These are phyloP conservation scores for Gadus macrocephalus DNA, from an alignment of 2,113 vertebrate species.

Conservation along the genomic window DNA sequence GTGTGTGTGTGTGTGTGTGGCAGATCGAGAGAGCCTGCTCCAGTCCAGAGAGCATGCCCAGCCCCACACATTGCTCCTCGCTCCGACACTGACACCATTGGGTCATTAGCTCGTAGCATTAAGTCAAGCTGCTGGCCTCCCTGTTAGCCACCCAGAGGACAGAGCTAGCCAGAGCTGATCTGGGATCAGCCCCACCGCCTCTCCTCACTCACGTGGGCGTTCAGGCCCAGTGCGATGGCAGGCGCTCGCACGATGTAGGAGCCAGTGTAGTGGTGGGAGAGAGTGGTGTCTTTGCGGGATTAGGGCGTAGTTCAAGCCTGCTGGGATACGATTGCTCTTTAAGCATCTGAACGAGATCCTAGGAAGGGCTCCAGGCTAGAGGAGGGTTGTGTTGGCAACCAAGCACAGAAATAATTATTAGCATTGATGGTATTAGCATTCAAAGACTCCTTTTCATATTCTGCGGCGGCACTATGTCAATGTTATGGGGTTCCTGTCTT, in stretches of 20 bases:
- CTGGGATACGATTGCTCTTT: conserved; percentile 36
- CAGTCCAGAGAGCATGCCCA: too few species aligned
- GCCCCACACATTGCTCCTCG: too few species aligned
- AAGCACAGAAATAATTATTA: not conserved
- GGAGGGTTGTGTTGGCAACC: conserved; percentile 20
- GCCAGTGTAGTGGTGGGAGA: not conserved
- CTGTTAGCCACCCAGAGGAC: too few species aligned
- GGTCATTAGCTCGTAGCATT: too few species aligned
- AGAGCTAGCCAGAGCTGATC: not conserved
- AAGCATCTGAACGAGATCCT: conserved; percentile 24
- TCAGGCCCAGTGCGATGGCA: not conserved
- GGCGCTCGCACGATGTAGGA: not conserved
- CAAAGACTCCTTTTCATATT: too few species aligned
- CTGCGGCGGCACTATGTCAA: too few species aligned
- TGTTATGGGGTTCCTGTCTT: too few species aligned
- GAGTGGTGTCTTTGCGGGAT: conserved; percentile 29
- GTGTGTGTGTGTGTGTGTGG: too few species aligned
- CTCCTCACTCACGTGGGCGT: not conserved
- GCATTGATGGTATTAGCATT: too few species aligned
- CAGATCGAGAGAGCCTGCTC: too few species aligned
- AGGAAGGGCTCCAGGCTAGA: conserved; percentile 26
- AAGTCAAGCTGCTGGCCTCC: too few species aligned
- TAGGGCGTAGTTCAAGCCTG: conserved; percentile 30
- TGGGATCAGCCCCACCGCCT: not conserved
- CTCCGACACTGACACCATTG: too few species aligned